Percentiles rank a stretch among this genome's conserved stretches.
Evolutionary conservation across 2,113 vertebrate genomes (phyloP).

Genomic region (Bagarius yarrelli): DNA sequence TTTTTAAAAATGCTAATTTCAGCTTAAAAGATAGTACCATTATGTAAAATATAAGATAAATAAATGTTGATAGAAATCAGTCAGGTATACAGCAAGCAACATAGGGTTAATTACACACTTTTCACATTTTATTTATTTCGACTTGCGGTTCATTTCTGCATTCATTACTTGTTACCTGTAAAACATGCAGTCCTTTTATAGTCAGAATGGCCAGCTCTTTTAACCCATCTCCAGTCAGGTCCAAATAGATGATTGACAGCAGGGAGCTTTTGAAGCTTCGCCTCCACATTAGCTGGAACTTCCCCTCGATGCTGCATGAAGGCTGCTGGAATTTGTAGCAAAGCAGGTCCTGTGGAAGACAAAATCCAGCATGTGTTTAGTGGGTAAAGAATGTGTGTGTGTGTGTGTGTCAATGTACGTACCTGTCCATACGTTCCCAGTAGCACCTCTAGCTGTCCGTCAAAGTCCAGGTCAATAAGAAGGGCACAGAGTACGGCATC

Average conservation of each 20-base stretch:
- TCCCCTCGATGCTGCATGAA: slow-evolving; percentile 36
- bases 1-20: background rate
- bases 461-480: slow-evolving; percentile 83
- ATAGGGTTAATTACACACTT: background rate
- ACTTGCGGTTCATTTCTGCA: background rate
- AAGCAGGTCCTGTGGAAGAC: slow-evolving; percentile 77
- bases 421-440: slow-evolving; percentile 82
- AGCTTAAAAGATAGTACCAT: background rate
- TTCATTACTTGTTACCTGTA: slow-evolving; percentile 73
- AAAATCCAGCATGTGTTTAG: background rate
- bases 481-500: slow-evolving; percentile 84
- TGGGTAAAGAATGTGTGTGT: background rate
- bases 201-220: slow-evolving; percentile 83
- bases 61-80: background rate
- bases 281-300: slow-evolving; percentile 79
- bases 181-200: slow-evolving; percentile 83
- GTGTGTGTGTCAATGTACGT: background rate
- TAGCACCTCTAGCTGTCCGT: slow-evolving; percentile 76
- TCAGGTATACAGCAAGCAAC: background rate
- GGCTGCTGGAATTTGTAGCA: slow-evolving; percentile 79
- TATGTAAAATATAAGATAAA: background rate
- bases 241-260: slow-evolving; percentile 81
- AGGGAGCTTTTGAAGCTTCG: slow-evolving; percentile 84
- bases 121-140: background rate
- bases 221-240: slow-evolving; percentile 83